Percentiles rank a stretch among this genome's conserved stretches.
Conservation (phyloP, 2,113 vertebrate genomes). For the Macquaria ambigua region DNA sequence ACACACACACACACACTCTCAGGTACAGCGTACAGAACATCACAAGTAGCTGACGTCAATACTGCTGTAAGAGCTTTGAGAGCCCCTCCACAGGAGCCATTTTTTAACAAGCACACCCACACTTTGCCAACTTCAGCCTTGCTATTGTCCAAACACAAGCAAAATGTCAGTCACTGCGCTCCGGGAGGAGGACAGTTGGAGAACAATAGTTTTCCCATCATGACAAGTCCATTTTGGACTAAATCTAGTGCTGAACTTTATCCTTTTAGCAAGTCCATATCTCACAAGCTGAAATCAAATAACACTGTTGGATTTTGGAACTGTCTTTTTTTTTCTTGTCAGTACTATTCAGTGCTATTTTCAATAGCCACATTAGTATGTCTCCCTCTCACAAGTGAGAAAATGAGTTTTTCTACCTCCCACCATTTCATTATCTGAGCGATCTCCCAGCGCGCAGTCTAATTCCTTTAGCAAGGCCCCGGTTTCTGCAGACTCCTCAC, state of each 20-base stretch:
- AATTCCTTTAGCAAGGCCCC: constrained; percentile 74
- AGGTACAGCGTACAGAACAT: constrained; percentile 57
- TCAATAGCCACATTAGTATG: constrained; percentile 75
- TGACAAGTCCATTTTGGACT: constrained; percentile 54
- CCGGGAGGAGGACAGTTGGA: constrained; percentile 52
- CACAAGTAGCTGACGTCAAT: constrained; percentile 77
- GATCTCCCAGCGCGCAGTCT: constrained; percentile 78
- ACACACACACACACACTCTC: constrained; percentile 10
- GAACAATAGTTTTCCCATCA: constrained; percentile 60
- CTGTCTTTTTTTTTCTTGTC: constrained; percentile 45
- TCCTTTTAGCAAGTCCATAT: constrained; percentile 51
- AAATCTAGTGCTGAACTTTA: constrained; percentile 35
- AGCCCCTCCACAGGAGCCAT: constrained; percentile 65
- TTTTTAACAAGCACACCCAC: constrained; percentile 80
- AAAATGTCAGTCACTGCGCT: constrained; percentile 56
- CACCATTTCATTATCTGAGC: constrained; percentile 81
- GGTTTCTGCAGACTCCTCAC: constrained; percentile 62
- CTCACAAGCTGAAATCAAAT: constrained; percentile 63
- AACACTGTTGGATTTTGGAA: constrained; percentile 48
- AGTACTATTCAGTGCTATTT: constrained; percentile 59
- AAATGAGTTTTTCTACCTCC: constrained; percentile 82
- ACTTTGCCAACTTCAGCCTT: constrained; percentile 72
- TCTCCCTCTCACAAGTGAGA: constrained; percentile 70
- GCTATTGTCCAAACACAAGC: constrained; percentile 74
- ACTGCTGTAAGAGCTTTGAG: constrained; percentile 67